Evolutionary conservation across 2,888 invertebrate genomes (phyloP), one percentile per base, ranked within the genome.

Genomic region (Nasonovia ribisnigri): DNA sequence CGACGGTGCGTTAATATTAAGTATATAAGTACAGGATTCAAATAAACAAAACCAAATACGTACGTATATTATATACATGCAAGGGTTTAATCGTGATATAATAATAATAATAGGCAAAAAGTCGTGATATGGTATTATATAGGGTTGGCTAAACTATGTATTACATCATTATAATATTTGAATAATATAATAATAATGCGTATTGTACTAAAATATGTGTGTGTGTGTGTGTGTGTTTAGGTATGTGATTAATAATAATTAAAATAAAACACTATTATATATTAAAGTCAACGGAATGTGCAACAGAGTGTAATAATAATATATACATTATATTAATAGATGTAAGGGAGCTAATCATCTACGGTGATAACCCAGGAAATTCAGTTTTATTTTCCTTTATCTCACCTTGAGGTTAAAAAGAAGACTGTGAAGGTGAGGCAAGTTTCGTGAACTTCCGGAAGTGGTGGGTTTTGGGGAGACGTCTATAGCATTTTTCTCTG

Each of bases 321-420:
- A 84, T 42, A 77, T 77, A 36, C 20, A 57, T 11, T 26, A 57
- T 57, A 57, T 54, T 54, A 54, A 54, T 54, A 48, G 87, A 46
- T 3, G 29, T 24, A 54, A 26, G 92, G 92, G 86, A 87, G 88
- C 92, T 92, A 88, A 88, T 67, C 16, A 67, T 88, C 92, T 92
- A 92, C 92, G 92, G 88, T 54, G 92, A 77, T 88, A 43, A 88
- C 92, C 92, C 92, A 77, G 92, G 92, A 92, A 67, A 77, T 88
- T 90, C 77, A 42, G 90, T 92, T 92, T 91, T 90, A 86, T 94
- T 88, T 92, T 92, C 84, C 92, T 89, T 94, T 95, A 95, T 96
- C 97, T 97, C 97, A 97, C 97, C 97, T 97, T 97, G 95, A 97
- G 96, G 95, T 97, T 97, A 95, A 97, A 96, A 95, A 97, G 96